These are phyloP conservation scores for Thalassaphorura encarpata DNA, from an alignment of 1,140 invertebrate genomes.

Conservation along the genomic window DNA sequence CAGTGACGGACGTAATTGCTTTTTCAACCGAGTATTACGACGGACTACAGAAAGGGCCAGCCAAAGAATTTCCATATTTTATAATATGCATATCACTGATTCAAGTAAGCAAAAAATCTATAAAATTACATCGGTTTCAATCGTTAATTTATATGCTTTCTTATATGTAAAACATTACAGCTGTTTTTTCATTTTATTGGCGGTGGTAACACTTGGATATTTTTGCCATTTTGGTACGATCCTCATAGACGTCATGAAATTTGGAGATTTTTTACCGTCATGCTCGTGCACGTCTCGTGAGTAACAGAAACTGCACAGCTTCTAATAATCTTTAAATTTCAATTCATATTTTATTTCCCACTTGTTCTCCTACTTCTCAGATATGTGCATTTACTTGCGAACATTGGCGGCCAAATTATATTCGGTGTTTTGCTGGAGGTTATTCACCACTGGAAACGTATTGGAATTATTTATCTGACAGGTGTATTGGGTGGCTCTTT, in stretches of 20 bases:
- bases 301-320: not conserved
- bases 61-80: constrained; percentile 14
- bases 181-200: not conserved
- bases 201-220: not conserved
- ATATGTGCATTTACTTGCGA: constrained; percentile 3
- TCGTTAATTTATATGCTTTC: not conserved
- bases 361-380: constrained; percentile 1
- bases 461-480: constrained; percentile 8
- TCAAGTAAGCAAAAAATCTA: constrained; percentile 4
- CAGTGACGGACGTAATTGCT: not conserved
- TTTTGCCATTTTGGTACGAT: constrained; percentile 5
- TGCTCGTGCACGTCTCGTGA: constrained; percentile 10
- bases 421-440: constrained; percentile 12
- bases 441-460: constrained; percentile 19
- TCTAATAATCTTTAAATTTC: not conserved
- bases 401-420: constrained; percentile 12
- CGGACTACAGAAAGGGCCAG: not conserved
- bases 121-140: not conserved
- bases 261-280: constrained; percentile 14
- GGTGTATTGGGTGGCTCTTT: constrained; percentile 9
- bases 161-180: not conserved
- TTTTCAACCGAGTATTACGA: no score
- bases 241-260: constrained; percentile 14
- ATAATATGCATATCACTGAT: constrained; percentile 8
- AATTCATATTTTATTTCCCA: no score